Conservation (phyloP, 2,113 vertebrate species). For the Rhadina sibilatrix region DNA sequence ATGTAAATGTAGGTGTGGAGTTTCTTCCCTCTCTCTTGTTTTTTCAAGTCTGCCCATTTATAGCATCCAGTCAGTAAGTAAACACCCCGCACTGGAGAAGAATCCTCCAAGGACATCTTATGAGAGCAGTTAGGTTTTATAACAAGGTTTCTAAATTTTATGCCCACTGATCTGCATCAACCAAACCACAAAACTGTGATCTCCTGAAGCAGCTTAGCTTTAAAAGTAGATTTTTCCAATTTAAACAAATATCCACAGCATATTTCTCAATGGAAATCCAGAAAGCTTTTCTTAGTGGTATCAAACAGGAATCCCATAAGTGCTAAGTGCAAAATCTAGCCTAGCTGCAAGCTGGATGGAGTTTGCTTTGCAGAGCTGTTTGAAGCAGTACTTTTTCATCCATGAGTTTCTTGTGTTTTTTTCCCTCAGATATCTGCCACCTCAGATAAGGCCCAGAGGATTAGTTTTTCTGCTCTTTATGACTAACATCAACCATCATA, state of each 20-base stretch:
- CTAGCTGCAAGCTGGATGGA: background rate
- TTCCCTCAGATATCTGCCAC: background rate
- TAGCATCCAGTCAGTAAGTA: background rate
- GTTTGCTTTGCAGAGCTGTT: background rate
- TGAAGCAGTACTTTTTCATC: background rate
- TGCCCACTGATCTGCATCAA: background rate
- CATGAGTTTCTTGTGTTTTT: background rate
- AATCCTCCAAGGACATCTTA: background rate
- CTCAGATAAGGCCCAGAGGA: background rate
- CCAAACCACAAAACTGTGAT: background rate
- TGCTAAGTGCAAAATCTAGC: fast-evolving
- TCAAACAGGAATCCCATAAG: fast-evolving
- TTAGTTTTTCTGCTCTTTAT: background rate
- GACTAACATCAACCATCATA: background rate
- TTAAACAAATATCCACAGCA: background rate
- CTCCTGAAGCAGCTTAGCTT: background rate
- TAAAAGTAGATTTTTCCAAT: background rate
- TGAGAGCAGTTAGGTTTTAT: background rate
- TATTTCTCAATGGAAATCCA: background rate
- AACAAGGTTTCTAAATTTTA: background rate
- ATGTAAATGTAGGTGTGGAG: background rate
- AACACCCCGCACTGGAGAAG: background rate
- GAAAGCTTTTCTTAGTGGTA: background rate
- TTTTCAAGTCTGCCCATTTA: background rate
- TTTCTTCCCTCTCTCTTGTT: background rate